phyloP scores from a whole-genome alignment of 2,113 vertebrate species.

The Australoheros scitulus region DNA sequence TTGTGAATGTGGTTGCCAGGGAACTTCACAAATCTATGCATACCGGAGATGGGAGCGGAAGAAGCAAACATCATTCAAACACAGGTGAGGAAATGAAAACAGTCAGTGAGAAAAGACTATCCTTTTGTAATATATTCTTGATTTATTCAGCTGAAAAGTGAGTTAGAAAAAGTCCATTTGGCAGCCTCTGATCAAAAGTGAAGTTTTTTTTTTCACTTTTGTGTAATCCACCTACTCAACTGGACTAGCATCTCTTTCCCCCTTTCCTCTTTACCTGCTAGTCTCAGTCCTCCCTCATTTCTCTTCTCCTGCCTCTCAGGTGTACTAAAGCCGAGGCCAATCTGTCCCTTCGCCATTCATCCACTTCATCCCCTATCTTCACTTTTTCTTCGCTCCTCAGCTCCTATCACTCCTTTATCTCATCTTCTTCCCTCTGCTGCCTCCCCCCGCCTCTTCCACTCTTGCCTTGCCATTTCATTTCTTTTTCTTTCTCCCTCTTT shows the following conservation, averaged over 20 bases:
- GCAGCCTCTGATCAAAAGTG: conserved; percentile 24
- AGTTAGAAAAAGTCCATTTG: conserved; percentile 28
- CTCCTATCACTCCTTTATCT: conserved; percentile 55
- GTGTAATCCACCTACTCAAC: conserved; percentile 21
- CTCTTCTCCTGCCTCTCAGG: conserved; percentile 17
- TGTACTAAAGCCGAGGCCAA: conserved; percentile 44
- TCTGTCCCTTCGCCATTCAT: conserved; percentile 57
- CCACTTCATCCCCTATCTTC: conserved; percentile 64
- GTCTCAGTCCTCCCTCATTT: conserved; percentile 14
- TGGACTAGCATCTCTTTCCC: conserved; percentile 3
- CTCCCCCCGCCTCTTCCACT: conserved; percentile 22
- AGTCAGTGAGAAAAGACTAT: conserved; percentile 39
- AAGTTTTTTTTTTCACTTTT: conserved; percentile 16
- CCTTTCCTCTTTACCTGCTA: not conserved
- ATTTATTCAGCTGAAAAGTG: conserved; percentile 33
- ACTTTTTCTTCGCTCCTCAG: conserved; percentile 34
- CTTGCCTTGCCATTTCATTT: conserved; percentile 52
- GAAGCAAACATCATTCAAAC: conserved; percentile 56
- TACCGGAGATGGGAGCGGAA: conserved; percentile 31
- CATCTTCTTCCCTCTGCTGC: conserved; percentile 29
- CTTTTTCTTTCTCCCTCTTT: conserved; percentile 43
- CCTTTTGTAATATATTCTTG: conserved; percentile 38
- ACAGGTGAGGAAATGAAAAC: conserved; percentile 67
- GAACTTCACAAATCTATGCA: conserved; percentile 48
- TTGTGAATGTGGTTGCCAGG: conserved; percentile 34